phyloP scores from a whole-genome alignment of 2,888 invertebrate species.

The Melanostoma scalare region DNA sequence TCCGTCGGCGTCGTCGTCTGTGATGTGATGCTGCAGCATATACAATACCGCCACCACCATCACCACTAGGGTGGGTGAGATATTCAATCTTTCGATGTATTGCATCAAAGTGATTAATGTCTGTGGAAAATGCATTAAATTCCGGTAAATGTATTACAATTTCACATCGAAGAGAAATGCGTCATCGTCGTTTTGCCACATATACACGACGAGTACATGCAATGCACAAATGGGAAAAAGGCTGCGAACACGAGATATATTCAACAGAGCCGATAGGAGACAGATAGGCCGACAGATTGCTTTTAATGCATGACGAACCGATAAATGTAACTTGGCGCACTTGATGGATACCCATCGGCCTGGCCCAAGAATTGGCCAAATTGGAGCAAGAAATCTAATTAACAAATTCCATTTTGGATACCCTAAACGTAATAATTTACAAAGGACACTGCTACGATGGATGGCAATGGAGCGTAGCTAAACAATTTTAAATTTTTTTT shows the following conservation, averaged over 20 bases:
- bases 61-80: conserved; percentile 30
- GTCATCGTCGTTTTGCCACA: conserved; percentile 51
- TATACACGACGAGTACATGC: too few species aligned
- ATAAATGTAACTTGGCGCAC: conserved; percentile 29
- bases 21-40: not conserved
- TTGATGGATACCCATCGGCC: conserved; percentile 29
- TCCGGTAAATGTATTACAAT: conserved; percentile 82
- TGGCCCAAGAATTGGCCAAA: conserved; percentile 64
- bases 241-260: conserved; percentile 15
- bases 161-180: conserved; percentile 76
- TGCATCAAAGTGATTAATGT: conserved; percentile 81
- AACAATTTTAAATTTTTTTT: not conserved
- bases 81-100: conserved; percentile 74
- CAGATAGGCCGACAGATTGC: conserved; percentile 68
- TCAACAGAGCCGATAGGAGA: conserved; percentile 31
- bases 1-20: conserved; percentile 20
- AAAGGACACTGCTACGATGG: conserved; percentile 32
- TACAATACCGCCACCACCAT: not conserved
- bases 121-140: conserved; percentile 82
- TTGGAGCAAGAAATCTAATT: conserved; percentile 71
- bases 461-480: not conserved
- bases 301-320: conserved; percentile 47
- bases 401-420: conserved; percentile 67
- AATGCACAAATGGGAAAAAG: not conserved
- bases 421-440: conserved; percentile 60